Base-by-base conservation (phyloP, 2,888 invertebrate species). In the Muscina levida region DNA sequence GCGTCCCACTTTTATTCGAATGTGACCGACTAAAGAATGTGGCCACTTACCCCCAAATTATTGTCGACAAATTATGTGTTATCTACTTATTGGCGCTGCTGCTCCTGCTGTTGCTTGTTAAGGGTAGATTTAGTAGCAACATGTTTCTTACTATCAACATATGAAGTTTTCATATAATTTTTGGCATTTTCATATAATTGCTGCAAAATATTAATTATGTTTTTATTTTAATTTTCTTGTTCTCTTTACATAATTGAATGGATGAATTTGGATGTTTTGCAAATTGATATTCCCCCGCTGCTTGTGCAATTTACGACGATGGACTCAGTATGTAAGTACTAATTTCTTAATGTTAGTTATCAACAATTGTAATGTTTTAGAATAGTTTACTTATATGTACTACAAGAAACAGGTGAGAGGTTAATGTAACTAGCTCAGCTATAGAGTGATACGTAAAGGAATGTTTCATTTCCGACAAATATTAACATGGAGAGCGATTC, bases 291-390 rank as follows among this genome's bases (percentile, higher is more conserved):
- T 13, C 2, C n/a, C n/a, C n/a, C n/a, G n/a, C n/a, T n/a, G n/a
- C n/a, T n/a, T n/a, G n/a, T n/a, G n/a, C n/a, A n/a, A n/a, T n/a
- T n/a, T n/a, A n/a, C n/a, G n/a, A n/a, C n/a, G 13, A 44, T 44
- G 2, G 24, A 15, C 39, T 67, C 42, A 79, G 79, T 79, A 79
- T 79, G 79, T 79, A 72, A 79, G 79, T 79, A 79, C 6, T 42
- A 77, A 19, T 31, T 17, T 19, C 17, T 15, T 37, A 68, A 62
- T 66, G 72, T 44, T n/a, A n/a, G n/a, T n/a, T n/a, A n/a, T n/a
- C n/a, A n/a, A n/a, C n/a, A n/a, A n/a, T n/a, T n/a, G n/a, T n/a
- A n/a, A n/a, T n/a, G n/a, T n/a, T n/a, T n/a, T n/a, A n/a, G n/a
- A n/a, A n/a, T n/a, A n/a, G n/a, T n/a, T n/a, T n/a, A n/a, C n/a